A percentile compares a stretch with the other conserved stretches of the same genome.
Evolutionary conservation across 2,797 vertebrate species (phyloP).

Genomic region (Gallinago nigripennis): DNA sequence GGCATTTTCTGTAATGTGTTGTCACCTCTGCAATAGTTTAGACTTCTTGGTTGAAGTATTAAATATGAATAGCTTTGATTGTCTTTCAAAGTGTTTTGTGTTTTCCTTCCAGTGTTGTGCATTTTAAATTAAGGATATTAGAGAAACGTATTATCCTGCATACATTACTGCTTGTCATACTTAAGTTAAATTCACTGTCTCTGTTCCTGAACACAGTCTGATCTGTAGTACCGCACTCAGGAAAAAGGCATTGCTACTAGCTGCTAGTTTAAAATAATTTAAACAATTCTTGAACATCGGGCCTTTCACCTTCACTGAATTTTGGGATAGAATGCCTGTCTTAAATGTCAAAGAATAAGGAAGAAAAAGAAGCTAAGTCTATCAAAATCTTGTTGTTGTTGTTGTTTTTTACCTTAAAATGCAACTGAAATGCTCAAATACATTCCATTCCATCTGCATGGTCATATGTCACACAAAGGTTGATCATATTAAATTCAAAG

Average conservation of each 20-base stretch:
- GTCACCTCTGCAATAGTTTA: constrained; percentile 14
- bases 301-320: neutral
- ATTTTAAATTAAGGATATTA: constrained; percentile 38
- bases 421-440: neutral
- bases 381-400: neutral
- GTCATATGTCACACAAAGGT: neutral
- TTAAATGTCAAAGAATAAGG: neutral
- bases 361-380: neutral
- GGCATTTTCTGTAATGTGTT: constrained; percentile 11
- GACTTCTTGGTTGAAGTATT: constrained; percentile 35
- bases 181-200: neutral
- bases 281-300: neutral
- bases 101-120: neutral
- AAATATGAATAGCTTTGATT: constrained; percentile 38
- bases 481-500: neutral
- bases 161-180: neutral
- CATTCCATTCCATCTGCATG: neutral
- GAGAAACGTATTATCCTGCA: neutral
- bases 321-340: neutral
- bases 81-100: constrained; percentile 15
- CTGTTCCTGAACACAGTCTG: neutral
- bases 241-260: neutral
- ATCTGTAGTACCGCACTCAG: neutral
- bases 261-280: neutral
- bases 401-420: neutral